Conservation (phyloP, 92 coral and sea anemone species). For the Hydrozoanthus gracilis region DNA sequence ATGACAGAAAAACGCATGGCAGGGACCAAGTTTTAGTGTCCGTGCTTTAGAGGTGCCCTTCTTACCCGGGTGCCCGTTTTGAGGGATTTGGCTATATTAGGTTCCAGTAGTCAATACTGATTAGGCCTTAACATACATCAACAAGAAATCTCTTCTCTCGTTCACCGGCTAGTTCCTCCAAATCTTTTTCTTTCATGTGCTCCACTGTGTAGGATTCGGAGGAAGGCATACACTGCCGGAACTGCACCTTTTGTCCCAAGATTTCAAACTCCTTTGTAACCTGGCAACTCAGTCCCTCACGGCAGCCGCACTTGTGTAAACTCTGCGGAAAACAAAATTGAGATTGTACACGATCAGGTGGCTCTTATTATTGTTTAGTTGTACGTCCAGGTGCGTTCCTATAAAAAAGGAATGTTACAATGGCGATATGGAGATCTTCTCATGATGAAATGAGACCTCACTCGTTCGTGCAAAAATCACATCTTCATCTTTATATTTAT, state of each 20-base stretch:
- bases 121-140: slow-evolving; percentile 5
- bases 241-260: slow-evolving; percentile 24
- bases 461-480: no score
- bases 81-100: no score
- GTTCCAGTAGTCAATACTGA: no score
- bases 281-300: slow-evolving; percentile 33
- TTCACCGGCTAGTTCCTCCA: not conserved
- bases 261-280: slow-evolving; percentile 39
- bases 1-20: no score
- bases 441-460: no score
- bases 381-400: no score
- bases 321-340: not conserved
- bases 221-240: slow-evolving; percentile 40
- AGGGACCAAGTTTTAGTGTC: no score
- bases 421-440: not conserved
- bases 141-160: slow-evolving; percentile 33
- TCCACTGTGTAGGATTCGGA: slow-evolving; percentile 14
- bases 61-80: no score
- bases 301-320: slow-evolving; percentile 43
- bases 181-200: slow-evolving; percentile 30
- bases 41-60: no score
- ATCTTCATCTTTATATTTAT: no score
- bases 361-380: no score
- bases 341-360: not conserved
- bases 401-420: not conserved